Evolutionary conservation across 1,140 invertebrate genomes (phyloP).

Genomic region (Latrodectus geometricus): DNA sequence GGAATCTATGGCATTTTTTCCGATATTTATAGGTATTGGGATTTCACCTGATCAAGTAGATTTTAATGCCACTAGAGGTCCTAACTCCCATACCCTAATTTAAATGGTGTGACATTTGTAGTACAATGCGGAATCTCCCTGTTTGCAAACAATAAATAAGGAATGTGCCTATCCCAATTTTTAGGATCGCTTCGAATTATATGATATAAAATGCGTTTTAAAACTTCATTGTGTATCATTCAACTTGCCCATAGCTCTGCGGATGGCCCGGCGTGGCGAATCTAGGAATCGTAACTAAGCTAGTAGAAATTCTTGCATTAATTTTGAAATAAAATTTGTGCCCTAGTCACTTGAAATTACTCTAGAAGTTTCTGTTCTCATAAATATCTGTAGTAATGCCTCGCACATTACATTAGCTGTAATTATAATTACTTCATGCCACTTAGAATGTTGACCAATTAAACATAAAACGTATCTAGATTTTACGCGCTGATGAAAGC

Average conservation of each 20-base stretch:
- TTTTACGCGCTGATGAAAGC: neutral
- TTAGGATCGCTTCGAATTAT: neutral
- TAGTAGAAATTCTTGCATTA: neutral
- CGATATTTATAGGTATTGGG: neutral
- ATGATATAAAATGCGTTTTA: constrained; percentile 9
- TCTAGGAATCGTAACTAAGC: neutral
- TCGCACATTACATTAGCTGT: constrained; percentile 24
- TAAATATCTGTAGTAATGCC: constrained; percentile 9
- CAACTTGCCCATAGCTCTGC: neutral
- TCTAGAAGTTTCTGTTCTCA: constrained; percentile 18
- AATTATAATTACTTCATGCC: neutral
- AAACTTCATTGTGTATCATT: constrained; percentile 9
- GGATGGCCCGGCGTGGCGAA: constrained; percentile 9
- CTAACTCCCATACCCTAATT: neutral
- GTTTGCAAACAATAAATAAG: neutral
- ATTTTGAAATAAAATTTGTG: neutral
- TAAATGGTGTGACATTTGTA: neutral
- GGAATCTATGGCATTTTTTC: neutral
- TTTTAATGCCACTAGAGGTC: neutral
- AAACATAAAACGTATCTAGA: constrained; percentile 24
- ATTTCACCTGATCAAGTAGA: neutral
- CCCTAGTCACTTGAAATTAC: constrained; percentile 19
- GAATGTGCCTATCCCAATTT: constrained; percentile 21
- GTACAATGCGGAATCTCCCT: neutral
- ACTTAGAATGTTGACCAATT: constrained; percentile 2